Percentiles rank a stretch among this genome's conserved stretches.
phyloP scores from a whole-genome alignment of 2,888 invertebrate species.

The Euzophera pinguis region DNA sequence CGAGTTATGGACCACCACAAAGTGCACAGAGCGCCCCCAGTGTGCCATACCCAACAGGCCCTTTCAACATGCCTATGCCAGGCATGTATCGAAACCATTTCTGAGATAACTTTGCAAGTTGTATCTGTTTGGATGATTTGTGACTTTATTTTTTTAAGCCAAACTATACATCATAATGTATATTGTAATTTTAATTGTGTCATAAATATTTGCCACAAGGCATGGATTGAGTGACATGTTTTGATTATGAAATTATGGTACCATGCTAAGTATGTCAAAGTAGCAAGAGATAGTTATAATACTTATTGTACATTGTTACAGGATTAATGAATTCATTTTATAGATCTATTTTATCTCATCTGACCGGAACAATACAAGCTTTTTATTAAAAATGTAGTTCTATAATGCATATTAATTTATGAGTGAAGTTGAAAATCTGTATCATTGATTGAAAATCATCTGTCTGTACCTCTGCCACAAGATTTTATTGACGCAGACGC shows the following conservation, averaged over 20 bases:
- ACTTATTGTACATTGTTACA: neutral
- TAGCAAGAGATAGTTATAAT: neutral
- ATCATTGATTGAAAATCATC: too few relatives aligned
- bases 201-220: neutral
- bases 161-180: neutral
- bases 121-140: conserved; percentile 15
- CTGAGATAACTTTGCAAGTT: conserved; percentile 29
- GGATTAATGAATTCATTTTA: too few relatives aligned
- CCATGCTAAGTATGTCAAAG: too few relatives aligned
- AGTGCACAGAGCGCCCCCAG: conserved; percentile 67
- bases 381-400: too few relatives aligned
- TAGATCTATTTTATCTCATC: too few relatives aligned
- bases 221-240: neutral
- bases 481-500: too few relatives aligned
- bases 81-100: conserved; percentile 74
- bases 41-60: conserved; percentile 86
- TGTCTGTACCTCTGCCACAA: too few relatives aligned
- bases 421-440: too few relatives aligned
- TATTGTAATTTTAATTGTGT: neutral
- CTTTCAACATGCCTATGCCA: conserved; percentile 89
- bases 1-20: conserved; percentile 62
- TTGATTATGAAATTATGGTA: neutral
- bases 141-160: conserved; percentile 1
- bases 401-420: too few relatives aligned
- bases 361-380: too few relatives aligned